Conservation (phyloP, 2,113 vertebrate species). For the Tragulus kanchil region DNA sequence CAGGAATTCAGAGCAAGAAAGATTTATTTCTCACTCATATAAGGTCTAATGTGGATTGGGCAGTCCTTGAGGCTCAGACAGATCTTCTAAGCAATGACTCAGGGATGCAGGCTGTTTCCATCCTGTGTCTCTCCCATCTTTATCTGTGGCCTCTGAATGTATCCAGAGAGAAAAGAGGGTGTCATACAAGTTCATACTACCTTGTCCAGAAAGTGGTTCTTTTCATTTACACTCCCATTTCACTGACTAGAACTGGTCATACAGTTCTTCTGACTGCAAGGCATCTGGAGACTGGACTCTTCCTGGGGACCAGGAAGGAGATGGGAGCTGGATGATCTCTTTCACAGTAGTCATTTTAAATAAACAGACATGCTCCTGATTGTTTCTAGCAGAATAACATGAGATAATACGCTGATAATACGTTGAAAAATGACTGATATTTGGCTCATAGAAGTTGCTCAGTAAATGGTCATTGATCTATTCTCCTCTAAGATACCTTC, state of each 20-base stretch:
- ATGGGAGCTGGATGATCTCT: background rate
- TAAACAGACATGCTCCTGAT: background rate
- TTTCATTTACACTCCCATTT: background rate
- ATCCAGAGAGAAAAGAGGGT: background rate
- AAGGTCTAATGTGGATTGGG: background rate
- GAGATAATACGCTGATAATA: conserved; percentile 10
- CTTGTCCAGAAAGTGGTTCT: background rate
- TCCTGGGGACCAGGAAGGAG: background rate
- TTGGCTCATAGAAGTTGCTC: background rate
- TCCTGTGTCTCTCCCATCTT: background rate
- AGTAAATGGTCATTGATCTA: background rate
- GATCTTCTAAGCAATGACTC: background rate
- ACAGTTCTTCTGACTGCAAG: background rate
- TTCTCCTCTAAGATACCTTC: background rate
- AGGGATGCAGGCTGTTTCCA: background rate
- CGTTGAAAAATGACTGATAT: background rate
- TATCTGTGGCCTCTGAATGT: background rate
- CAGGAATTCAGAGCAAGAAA: background rate
- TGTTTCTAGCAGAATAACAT: conserved; percentile 40
- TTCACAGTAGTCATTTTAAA: background rate
- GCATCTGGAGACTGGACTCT: background rate
- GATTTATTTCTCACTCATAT: background rate
- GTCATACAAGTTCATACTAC: background rate
- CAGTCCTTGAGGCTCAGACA: background rate
- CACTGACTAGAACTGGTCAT: background rate